These are phyloP conservation scores for Scaptomyza montana DNA, from an alignment of 1,140 invertebrate genomes.

Conservation along the genomic window DNA sequence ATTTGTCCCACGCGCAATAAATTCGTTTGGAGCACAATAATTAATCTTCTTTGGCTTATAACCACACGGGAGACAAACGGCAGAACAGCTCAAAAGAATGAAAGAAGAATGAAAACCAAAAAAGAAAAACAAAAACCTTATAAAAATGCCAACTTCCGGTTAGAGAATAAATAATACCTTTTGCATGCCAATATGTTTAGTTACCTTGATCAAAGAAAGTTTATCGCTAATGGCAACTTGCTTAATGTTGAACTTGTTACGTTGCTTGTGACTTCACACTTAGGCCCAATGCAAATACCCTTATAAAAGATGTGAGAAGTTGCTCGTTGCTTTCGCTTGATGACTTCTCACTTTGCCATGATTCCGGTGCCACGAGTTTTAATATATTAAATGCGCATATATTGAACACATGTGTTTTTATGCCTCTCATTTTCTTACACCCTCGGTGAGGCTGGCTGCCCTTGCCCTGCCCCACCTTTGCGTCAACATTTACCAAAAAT, in stretches of 20 bases:
- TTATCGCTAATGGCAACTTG: neutral
- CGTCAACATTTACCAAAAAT: constrained; percentile 65
- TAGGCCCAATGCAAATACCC: neutral
- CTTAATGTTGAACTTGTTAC: neutral
- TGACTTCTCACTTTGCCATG: constrained; percentile 2
- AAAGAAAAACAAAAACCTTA: neutral
- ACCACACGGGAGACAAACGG: constrained; percentile 12
- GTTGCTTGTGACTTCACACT: neutral
- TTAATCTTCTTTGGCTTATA: constrained; percentile 58
- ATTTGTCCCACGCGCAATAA: constrained; percentile 63
- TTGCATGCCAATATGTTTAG: neutral
- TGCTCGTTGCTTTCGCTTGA: neutral
- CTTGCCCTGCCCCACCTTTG: constrained; percentile 7
- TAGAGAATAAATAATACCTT: constrained; percentile 14
- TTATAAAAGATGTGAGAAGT: neutral
- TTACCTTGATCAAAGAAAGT: neutral
- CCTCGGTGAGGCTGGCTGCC: neutral
- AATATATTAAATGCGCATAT: neutral
- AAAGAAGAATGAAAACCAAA: constrained; percentile 5
- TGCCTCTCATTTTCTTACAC: neutral
- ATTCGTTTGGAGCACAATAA: constrained; percentile 35
- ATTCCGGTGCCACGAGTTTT: neutral
- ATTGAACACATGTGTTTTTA: neutral
- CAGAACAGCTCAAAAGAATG: neutral
- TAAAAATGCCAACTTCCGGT: neutral